Base-by-base conservation (phyloP, 1,140 invertebrate genomes). In the Pygmarrhopalites habei region DNA sequence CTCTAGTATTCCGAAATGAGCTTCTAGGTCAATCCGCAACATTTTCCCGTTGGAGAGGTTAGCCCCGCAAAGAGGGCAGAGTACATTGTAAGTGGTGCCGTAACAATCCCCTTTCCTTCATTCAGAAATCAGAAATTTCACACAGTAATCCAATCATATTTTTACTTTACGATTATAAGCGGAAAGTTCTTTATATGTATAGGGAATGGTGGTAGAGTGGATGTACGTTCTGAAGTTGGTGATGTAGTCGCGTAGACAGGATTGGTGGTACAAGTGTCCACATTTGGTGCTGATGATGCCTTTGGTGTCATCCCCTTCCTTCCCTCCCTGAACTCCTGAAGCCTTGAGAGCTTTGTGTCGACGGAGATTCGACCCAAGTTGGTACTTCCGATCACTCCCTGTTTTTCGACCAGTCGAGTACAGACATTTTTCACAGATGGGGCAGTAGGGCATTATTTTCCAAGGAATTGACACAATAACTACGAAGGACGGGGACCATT, bases 401-500 rank as follows among this genome's bases (percentile, higher is more conserved):
- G 10, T 26, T 52, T 52, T 29, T 7, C 23, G 5, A 10, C 49
- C 49, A 23, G 14, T 52, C 5, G 5, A 19, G 28, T 23, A 52
- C 23, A 52, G n/a, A 23, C 49, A 52, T 52, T 52, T 52, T 29
- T 52, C 23, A 28, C 49, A 52, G 25, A 52, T 29, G 14, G 49
- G 49, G 49, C 49, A 58, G 29, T 58, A 28, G n/a, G 32, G 32
- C 57, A 61, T 61, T 7, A 61, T 61, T 15, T 56, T 56, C 60
- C 19, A 53, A 3, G 29, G 28, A 19, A 28, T 26, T 51, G 14
- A 28, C 21, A 25, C 4, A 26, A 5, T 7, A 7, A 51, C 2
- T 51, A 35, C n/a, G n/a, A n/a, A n/a, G n/a, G n/a, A n/a, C n/a
- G n/a, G n/a, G n/a, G n/a, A n/a, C n/a, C n/a, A n/a, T n/a, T n/a